These are phyloP conservation scores for Nephrotoma flavescens DNA, from an alignment of 2,888 invertebrate genomes.

Conservation along the genomic window DNA sequence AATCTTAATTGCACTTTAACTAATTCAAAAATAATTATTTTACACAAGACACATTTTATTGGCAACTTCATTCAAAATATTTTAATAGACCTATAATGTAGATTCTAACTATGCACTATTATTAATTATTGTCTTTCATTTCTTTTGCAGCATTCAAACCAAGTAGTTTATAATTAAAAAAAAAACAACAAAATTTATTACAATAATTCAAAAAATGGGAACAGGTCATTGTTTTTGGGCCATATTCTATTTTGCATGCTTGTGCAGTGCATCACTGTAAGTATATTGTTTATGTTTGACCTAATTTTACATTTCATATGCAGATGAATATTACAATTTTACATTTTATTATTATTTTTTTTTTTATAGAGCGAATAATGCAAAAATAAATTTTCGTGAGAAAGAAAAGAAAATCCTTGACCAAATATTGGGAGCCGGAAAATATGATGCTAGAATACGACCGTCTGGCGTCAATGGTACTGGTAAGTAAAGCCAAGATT, in stretches of 20 bases:
- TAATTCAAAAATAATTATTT: too few species aligned
- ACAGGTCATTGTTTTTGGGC: constrained; percentile 33
- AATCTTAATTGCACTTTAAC: too few species aligned
- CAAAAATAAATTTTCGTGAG: constrained; percentile 80
- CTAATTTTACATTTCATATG: background rate
- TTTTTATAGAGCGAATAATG: constrained; percentile 50
- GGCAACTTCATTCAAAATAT: background rate
- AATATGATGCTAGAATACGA: constrained; percentile 85
- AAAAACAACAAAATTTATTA: background rate
- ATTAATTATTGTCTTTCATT: background rate
- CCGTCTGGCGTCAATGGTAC: constrained; percentile 89
- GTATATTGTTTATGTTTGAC: constrained; percentile 18
- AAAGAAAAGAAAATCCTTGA: constrained; percentile 90
- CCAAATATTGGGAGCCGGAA: constrained; percentile 77
- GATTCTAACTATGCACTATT: background rate
- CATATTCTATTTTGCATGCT: constrained; percentile 33
- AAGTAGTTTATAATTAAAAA: background rate
- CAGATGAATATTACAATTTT: constrained; percentile 2
- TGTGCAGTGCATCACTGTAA: constrained; percentile 34
- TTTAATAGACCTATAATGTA: background rate
- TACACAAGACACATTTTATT: background rate
- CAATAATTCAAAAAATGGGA: constrained; percentile 23
- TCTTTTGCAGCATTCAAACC: background rate
- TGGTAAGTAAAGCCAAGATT: constrained; percentile 44
- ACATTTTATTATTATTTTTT: constrained; percentile 2